Evolutionary conservation across 2,888 invertebrate species (phyloP), one percentile per base, ranked within the genome.

Genomic region (Labia minor): DNA sequence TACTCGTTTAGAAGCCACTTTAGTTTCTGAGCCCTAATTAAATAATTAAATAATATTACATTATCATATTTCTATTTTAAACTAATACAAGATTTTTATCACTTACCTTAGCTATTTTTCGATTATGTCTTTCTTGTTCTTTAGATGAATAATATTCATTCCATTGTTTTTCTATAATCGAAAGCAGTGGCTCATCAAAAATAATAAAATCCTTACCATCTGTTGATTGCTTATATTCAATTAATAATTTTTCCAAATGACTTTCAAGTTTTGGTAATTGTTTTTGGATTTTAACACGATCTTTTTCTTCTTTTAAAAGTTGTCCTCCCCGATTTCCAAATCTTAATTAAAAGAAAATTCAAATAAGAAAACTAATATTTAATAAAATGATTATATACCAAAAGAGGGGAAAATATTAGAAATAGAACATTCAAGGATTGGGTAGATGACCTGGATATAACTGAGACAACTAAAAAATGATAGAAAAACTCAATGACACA

Each of bases 251-350:
- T 10, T 14, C 49, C 14, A 49, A 49, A 8, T 49, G 49, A 14
- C 49, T 49, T 49, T 49, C 49, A 3, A 49, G 14, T 49, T 49
- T 49, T 10, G 49, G 49, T 49, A 49, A 49, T 49, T 49, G 49
- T 49, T 80, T 87, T 37, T 83, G 82, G 10, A 92, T 83, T 8
- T 83, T 81, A 75, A 91, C 94, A n/a, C 94, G 79, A 73, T 92
- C 90, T 72, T 88, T 91, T 76, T 95, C 95, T 75, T 95, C 95
- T 65, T 85, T 84, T 1, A 95, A 78, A 4, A 95, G 78, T 71
- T 90, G 88, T 0, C 95, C 93, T 0, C 95, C 94, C 37, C 95
- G 83, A 77, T 95, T 94, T 72, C 91, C 87, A 74, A 87, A 92
- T 0, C 76, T 72, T 11, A 26, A 26, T n/a, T n/a, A 26, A 26